Evolutionary conservation across 1,140 invertebrate genomes (phyloP), one percentile per base, ranked within the genome.

Genomic region (Anadara kagoshimensis): DNA sequence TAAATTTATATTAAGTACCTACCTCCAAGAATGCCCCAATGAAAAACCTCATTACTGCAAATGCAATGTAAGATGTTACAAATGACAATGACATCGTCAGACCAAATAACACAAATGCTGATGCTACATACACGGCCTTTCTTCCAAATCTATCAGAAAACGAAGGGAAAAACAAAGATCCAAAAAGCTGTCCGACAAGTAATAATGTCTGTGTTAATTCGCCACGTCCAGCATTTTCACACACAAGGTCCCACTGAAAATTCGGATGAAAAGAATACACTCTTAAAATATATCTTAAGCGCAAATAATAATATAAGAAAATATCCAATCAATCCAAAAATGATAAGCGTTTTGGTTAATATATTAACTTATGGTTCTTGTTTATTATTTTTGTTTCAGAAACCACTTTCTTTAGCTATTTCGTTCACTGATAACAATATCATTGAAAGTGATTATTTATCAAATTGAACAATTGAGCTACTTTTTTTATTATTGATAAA

Each of bases 211-310:
- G 79, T 5, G 73, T 73, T 12, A 82, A 57, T 54, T 83, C 78
- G 0, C 53, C 69, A 41, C 83, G 43, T 12, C 73, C 78, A 3
- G 54, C 57, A n/a, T 69, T 62, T 24, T 79, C 75, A 68, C 85
- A 86, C 2, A 86, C 80, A 54, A 86, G 62, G 57, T 83, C 74
- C 84, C 84, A 86, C 84, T 86, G 79, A 2, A 70, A 75, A n/a
- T n/a, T n/a, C n/a, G n/a, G n/a, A n/a, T n/a, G n/a, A n/a, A n/a
- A n/a, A n/a, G n/a, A n/a, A n/a, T n/a, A n/a, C n/a, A n/a, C n/a
- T n/a, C n/a, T n/a, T n/a, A n/a, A n/a, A n/a, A n/a, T n/a, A n/a
- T n/a, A n/a, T n/a, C n/a, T n/a, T n/a, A n/a, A n/a, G n/a, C n/a
- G n/a, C n/a, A n/a, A n/a, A n/a, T n/a, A n/a, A n/a, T n/a, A n/a